Conservation (phyloP, 2,888 invertebrate genomes). For the Orchesella flavescens region DNA sequence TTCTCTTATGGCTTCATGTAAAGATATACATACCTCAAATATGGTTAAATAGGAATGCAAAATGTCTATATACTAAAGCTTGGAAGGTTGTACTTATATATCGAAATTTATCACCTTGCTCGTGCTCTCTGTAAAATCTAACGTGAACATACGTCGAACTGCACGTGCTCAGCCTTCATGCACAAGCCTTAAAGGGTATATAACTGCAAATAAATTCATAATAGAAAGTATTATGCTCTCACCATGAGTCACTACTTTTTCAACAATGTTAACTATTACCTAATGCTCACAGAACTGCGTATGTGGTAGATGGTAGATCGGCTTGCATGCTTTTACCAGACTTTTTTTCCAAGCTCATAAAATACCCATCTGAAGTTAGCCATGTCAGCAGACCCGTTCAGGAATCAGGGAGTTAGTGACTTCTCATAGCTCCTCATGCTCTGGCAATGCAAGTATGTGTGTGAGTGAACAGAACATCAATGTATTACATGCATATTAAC, state of each 20-base stretch:
- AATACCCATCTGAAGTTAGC: slow-evolving; percentile 51
- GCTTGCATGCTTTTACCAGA: background rate
- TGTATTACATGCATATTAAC: background rate
- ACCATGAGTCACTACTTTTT: slow-evolving; percentile 30
- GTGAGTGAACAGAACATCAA: background rate
- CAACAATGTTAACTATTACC: slow-evolving; percentile 22
- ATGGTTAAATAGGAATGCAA: too few species aligned
- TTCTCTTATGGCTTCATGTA: too few species aligned
- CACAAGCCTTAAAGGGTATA: too few species aligned
- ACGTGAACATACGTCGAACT: too few species aligned
- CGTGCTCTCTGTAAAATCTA: too few species aligned
- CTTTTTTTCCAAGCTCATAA: slow-evolving; percentile 31
- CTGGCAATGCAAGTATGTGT: background rate
- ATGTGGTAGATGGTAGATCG: background rate
- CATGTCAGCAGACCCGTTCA: slow-evolving; percentile 48
- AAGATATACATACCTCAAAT: too few species aligned
- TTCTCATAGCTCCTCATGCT: background rate
- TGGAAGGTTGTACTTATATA: too few species aligned
- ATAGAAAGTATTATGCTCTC: slow-evolving; percentile 9
- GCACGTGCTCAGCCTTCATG: too few species aligned
- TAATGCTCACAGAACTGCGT: background rate
- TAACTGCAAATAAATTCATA: too few species aligned
- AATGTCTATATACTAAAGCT: too few species aligned
- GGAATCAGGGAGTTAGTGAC: background rate
- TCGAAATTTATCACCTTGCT: too few species aligned